Percentiles rank a stretch among this genome's conserved stretches.
phyloP scores from a whole-genome alignment of 2,797 vertebrate genomes.

The Pyrocephalus nanus region DNA sequence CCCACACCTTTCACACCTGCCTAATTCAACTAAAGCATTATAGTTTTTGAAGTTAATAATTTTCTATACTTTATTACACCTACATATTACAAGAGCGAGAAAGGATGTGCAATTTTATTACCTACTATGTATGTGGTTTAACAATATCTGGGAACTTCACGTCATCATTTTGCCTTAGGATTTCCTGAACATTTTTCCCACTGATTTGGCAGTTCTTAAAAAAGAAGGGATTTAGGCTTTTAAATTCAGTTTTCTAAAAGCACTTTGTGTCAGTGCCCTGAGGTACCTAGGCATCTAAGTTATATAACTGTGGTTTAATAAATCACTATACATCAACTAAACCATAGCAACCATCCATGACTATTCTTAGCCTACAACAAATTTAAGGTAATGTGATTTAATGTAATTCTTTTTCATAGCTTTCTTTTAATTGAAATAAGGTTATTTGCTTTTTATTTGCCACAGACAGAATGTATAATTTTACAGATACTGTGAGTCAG shows the following conservation, averaged over 20 bases:
- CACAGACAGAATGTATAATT: neutral
- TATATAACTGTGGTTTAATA: neutral
- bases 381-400: neutral
- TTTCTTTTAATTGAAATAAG: neutral
- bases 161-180: neutral
- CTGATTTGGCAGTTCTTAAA: neutral
- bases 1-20: neutral
- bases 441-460: neutral
- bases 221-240: neutral
- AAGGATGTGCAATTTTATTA: conserved; percentile 8
- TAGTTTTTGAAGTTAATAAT: neutral
- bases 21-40: neutral
- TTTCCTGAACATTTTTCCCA: conserved; percentile 28
- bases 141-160: neutral
- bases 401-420: neutral
- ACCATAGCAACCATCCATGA: neutral
- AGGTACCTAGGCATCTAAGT: neutral
- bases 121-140: neutral
- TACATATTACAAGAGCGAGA: neutral
- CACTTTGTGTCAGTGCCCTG: neutral
- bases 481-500: neutral
- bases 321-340: neutral
- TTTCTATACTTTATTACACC: neutral
- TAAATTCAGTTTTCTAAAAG: neutral
- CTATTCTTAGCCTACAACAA: neutral